Conservation (phyloP, 2,797 vertebrate species). For the Tauraco hartlaubi region DNA sequence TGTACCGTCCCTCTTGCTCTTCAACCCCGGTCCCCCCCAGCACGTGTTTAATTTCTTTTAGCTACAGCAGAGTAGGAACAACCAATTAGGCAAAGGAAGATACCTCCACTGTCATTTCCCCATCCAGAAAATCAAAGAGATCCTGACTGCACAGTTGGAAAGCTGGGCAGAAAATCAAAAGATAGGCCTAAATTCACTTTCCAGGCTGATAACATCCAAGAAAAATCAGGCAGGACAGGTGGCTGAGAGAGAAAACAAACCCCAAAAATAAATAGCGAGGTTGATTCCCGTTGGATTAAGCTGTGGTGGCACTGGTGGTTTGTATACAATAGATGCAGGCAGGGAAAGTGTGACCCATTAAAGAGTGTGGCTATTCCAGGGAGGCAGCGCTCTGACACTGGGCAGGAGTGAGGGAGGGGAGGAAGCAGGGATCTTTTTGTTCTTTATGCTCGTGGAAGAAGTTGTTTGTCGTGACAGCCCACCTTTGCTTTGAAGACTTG, state of each 20-base stretch:
- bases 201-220: background rate
- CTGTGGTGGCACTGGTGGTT: background rate
- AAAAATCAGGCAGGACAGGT: background rate
- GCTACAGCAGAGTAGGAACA: background rate
- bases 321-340: background rate
- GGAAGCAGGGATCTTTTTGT: background rate
- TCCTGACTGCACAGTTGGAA: fast-evolving
- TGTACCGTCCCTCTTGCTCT: background rate
- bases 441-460: background rate
- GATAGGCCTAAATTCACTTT: background rate
- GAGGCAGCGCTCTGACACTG: background rate
- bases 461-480: background rate
- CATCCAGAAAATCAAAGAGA: background rate
- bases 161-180: background rate
- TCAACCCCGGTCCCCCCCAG: background rate
- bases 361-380: background rate
- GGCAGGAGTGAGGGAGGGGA: background rate
- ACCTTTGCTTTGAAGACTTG: background rate
- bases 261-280: background rate
- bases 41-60: background rate
- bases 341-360: background rate
- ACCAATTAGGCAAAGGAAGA: background rate
- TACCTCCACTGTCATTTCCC: background rate
- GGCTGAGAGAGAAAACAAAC: background rate
- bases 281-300: background rate